Evolutionary conservation across 2,113 vertebrate species (phyloP).

Genomic region (Oxyruncus cristatus): DNA sequence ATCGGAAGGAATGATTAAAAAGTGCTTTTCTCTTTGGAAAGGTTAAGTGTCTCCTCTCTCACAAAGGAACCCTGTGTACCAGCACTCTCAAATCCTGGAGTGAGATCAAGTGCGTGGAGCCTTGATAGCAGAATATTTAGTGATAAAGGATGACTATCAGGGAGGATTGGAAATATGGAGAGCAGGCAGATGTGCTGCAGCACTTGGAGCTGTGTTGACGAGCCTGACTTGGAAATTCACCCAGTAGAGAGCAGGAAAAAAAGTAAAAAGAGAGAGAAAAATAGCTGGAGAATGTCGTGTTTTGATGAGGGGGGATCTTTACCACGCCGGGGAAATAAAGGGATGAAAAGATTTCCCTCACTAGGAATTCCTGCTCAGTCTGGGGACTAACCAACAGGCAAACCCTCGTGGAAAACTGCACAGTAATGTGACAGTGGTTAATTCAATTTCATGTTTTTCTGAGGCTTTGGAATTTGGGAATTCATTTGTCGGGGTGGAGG

Average conservation of each 20-base stretch:
- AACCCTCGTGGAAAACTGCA: not conserved
- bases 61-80: conserved; percentile 46
- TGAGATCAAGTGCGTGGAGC: conserved; percentile 48
- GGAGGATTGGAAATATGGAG: conserved; percentile 8
- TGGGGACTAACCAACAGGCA: not conserved
- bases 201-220: not conserved
- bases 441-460: not conserved
- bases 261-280: not conserved
- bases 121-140: conserved; percentile 58
- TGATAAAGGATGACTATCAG: conserved; percentile 4
- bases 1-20: conserved; percentile 58
- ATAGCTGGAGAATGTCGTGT: not conserved
- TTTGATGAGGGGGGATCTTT: not conserved
- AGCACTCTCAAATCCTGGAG: conserved; percentile 53
- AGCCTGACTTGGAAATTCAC: not conserved
- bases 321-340: not conserved
- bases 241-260: not conserved
- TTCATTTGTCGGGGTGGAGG: too few species aligned
- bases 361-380: not conserved
- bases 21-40: conserved; percentile 20
- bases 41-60: conserved; percentile 61
- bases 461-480: not conserved
- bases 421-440: fast-evolving
- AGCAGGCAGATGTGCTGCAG: conserved; percentile 31
- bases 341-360: not conserved